Conservation (phyloP, 2,797 vertebrate genomes). For the Sciurus carolinensis region DNA sequence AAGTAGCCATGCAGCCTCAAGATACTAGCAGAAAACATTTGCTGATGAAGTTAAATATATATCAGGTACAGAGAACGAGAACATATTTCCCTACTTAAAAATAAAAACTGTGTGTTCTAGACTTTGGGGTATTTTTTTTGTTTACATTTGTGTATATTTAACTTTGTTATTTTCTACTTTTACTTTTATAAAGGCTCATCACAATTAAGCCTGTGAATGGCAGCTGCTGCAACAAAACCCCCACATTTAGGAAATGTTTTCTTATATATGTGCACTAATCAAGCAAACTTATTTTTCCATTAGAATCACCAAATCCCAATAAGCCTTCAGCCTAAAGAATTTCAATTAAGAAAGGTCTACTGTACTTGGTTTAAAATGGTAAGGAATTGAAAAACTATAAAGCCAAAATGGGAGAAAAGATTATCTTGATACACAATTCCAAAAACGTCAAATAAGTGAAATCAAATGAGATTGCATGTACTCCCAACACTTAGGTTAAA, state of each 20-base stretch:
- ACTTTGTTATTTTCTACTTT: slow-evolving; percentile 48
- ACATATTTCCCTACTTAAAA: slow-evolving; percentile 38
- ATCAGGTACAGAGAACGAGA: background rate
- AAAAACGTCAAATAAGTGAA: background rate
- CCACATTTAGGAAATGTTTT: background rate
- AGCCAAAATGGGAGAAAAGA: slow-evolving; percentile 6
- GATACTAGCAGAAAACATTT: background rate
- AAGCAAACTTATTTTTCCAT: slow-evolving; percentile 27
- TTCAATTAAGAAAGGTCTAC: slow-evolving; percentile 9
- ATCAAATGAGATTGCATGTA: background rate
- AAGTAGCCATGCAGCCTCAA: background rate
- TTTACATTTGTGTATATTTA: slow-evolving; percentile 33
- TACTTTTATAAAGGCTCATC: slow-evolving; percentile 6
- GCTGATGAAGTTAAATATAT: slow-evolving; percentile 13
- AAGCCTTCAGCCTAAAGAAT: background rate
- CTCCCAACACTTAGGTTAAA: slow-evolving; percentile 26
- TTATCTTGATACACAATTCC: background rate
- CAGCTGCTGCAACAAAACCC: background rate
- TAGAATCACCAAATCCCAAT: slow-evolving; percentile 52
- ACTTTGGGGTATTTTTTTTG: background rate
- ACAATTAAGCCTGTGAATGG: background rate
- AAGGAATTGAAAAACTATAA: slow-evolving; percentile 50
- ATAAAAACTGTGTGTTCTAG: slow-evolving; percentile 4
- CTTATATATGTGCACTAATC: background rate
- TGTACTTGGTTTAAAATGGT: background rate